Evolutionary conservation across 2,113 vertebrate genomes (phyloP).

Genomic region (Diglossa brunneiventris): DNA sequence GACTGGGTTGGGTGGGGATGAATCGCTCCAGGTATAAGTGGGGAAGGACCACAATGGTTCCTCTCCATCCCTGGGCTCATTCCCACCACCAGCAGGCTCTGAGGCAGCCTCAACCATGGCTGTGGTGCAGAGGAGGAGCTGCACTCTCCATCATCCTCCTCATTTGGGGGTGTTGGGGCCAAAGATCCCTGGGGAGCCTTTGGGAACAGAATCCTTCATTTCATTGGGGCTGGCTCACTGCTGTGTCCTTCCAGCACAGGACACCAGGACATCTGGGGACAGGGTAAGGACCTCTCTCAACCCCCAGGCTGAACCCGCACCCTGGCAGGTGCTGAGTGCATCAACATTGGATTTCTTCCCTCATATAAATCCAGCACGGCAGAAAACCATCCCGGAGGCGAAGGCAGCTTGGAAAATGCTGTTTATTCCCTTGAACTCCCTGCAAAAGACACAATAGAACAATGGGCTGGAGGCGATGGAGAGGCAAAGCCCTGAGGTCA

Average conservation of each 20-base stretch:
- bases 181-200: not conserved
- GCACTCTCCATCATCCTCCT: not conserved
- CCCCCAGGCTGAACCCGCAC: fast-evolving
- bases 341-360: not conserved
- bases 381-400: not conserved
- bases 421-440: conserved; percentile 58
- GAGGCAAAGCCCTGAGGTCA: conserved; percentile 60
- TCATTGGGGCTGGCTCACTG: not conserved
- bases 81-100: not conserved
- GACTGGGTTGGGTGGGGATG: not conserved
- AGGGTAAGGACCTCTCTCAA: not conserved
- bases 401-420: not conserved
- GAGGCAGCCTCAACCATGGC: not conserved
- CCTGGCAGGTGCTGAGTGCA: not conserved
- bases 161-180: not conserved
- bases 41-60: not conserved
- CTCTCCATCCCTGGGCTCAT: not conserved
- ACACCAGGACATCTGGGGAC: not conserved
- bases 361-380: not conserved
- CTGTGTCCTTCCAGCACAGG: not conserved
- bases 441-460: conserved; percentile 57
- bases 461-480: conserved; percentile 28
- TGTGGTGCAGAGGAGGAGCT: not conserved
- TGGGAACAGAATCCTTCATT: not conserved
- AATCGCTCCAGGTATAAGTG: fast-evolving